phyloP scores from a whole-genome alignment of 1,140 invertebrate genomes.

The Philotrypesis tridentata region DNA sequence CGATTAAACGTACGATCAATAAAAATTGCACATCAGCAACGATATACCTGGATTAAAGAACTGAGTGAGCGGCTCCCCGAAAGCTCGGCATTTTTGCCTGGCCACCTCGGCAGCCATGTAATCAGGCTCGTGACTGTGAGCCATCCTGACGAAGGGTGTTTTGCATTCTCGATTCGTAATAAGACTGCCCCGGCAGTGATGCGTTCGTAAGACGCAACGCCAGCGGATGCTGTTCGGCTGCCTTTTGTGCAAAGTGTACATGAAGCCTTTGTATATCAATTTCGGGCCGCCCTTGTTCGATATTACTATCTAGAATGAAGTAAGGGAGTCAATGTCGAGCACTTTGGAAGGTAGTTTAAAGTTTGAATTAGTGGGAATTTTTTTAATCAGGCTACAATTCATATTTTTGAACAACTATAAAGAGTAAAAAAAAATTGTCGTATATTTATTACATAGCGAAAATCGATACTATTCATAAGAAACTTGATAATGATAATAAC shows the following conservation, averaged over 20 bases:
- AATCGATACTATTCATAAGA: too few relatives aligned
- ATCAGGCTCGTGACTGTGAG: constrained; percentile 71
- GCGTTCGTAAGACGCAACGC: constrained; percentile 68
- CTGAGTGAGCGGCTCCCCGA: constrained; percentile 53
- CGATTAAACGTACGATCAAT: too few relatives aligned
- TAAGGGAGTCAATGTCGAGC: too few relatives aligned
- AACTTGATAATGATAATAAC: too few relatives aligned
- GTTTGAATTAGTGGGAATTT: too few relatives aligned
- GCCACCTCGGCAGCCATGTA: constrained; percentile 66
- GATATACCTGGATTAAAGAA: constrained; percentile 33
- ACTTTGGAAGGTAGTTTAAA: too few relatives aligned
- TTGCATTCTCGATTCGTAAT: constrained; percentile 65
- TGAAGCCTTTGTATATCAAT: constrained; percentile 70
- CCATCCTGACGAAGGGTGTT: constrained; percentile 64
- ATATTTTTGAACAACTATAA: too few relatives aligned
- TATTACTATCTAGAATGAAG: constrained; percentile 59
- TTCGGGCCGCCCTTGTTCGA: constrained; percentile 73
- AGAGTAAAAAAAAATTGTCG: too few relatives aligned
- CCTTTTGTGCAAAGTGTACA: constrained; percentile 73
- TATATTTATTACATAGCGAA: too few relatives aligned
- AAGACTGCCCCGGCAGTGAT: constrained; percentile 70
- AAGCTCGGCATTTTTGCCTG: constrained; percentile 61
- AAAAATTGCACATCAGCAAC: too few relatives aligned
- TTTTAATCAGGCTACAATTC: too few relatives aligned
- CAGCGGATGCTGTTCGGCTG: constrained; percentile 68